phyloP scores from a whole-genome alignment of 2,888 invertebrate genomes.

The Brenthis ino region DNA sequence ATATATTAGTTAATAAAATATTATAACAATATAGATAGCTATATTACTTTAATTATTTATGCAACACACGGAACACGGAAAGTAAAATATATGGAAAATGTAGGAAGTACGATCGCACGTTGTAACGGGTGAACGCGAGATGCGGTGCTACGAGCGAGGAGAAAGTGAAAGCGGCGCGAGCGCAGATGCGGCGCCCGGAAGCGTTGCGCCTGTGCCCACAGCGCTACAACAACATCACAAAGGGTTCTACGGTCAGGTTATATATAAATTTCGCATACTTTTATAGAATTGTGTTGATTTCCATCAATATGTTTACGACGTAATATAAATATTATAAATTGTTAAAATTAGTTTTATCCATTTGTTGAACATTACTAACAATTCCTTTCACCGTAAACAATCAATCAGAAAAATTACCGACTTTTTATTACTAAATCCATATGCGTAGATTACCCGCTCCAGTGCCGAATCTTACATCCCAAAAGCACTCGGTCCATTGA shows the following conservation, averaged over 20 bases:
- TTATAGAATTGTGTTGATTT: too few species aligned
- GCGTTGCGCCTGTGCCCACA: conserved; percentile 56
- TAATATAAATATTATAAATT: background rate
- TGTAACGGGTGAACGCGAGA: conserved; percentile 61
- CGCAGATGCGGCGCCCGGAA: conserved; percentile 79
- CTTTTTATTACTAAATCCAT: conserved; percentile 80
- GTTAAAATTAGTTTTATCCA: too few species aligned
- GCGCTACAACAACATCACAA: conserved; percentile 60
- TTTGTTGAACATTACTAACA: background rate
- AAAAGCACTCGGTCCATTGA: conserved; percentile 40
- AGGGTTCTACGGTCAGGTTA: conserved; percentile 45
- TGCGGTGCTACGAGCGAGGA: conserved; percentile 64
- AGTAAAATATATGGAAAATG: conserved; percentile 55
- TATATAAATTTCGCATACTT: conserved; percentile 17
- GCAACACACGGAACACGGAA: conserved; percentile 59
- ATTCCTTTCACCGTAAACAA: conserved; percentile 31
- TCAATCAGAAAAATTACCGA: conserved; percentile 73
- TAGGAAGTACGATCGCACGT: conserved; percentile 62
- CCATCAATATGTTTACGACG: background rate
- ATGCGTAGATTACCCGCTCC: conserved; percentile 66
- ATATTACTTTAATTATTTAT: conserved; percentile 45
- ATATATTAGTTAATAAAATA: conserved; percentile 6
- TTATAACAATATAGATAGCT: conserved; percentile 23
- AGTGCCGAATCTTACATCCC: conserved; percentile 62
- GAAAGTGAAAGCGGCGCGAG: conserved; percentile 79